phyloP scores from a whole-genome alignment of 2,888 invertebrate species.

The Ypsolopha sequella region DNA sequence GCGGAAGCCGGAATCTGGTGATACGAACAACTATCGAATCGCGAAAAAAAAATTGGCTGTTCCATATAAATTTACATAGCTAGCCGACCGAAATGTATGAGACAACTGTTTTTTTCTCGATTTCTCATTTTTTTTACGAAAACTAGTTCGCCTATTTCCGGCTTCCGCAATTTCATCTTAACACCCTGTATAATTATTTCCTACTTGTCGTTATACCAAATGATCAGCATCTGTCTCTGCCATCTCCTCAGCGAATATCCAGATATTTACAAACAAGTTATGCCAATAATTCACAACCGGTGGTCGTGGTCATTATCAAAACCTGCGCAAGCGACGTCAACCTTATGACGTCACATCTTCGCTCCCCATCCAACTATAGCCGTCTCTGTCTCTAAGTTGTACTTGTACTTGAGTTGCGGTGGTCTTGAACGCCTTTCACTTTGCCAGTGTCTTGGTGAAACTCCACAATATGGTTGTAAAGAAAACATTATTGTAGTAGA shows the following conservation, averaged over 20 bases:
- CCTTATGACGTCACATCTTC: conserved; percentile 17
- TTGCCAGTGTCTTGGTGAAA: conserved; percentile 11
- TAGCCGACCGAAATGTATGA: too few species aligned
- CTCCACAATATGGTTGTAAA: conserved; percentile 2
- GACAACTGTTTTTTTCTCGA: too few species aligned
- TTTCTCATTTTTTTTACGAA: too few species aligned
- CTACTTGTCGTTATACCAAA: too few species aligned
- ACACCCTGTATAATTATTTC: too few species aligned
- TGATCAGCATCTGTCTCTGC: neutral
- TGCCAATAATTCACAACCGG: neutral
- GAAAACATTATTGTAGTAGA: neutral
- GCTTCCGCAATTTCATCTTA: too few species aligned
- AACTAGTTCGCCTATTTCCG: too few species aligned
- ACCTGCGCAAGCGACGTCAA: neutral
- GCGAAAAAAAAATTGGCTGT: too few species aligned
- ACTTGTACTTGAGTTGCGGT: conserved; percentile 11
- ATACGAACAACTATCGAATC: too few species aligned
- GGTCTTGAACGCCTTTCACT: conserved; percentile 46
- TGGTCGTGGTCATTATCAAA: neutral
- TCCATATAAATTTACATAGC: too few species aligned
- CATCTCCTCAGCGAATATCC: neutral
- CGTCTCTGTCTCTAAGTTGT: conserved; percentile 31
- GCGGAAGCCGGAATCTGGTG: too few species aligned
- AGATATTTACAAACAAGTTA: neutral
- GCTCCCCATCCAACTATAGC: conserved; percentile 22